Evolutionary conservation across 2,113 vertebrate genomes (phyloP).

Genomic region (Takifugu flavidus): DNA sequence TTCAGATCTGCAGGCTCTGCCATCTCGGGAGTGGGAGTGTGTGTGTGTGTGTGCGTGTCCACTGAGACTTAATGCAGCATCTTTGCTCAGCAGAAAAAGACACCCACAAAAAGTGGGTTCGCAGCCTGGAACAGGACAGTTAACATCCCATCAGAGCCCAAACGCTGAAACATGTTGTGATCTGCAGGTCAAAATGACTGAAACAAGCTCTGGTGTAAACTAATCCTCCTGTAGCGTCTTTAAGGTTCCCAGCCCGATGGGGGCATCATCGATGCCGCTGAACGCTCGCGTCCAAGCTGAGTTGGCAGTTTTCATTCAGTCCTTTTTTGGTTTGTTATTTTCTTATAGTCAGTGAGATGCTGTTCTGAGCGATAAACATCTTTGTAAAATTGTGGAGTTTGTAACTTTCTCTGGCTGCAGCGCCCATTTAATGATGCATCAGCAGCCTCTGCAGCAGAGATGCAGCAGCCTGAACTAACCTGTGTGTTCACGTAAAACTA

Average conservation of each 20-base stretch:
- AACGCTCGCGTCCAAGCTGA: no score
- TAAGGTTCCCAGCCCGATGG: no score
- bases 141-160: background rate
- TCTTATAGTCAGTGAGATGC: no score
- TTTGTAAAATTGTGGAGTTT: no score
- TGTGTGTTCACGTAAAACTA: background rate
- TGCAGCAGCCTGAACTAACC: conserved; percentile 14
- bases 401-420: background rate
- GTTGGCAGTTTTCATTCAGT: no score
- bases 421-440: background rate
- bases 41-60: background rate
- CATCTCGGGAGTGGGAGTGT: conserved; percentile 21
- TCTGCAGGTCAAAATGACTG: background rate
- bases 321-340: no score
- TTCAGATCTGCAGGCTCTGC: conserved; percentile 45
- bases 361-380: no score
- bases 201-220: no score
- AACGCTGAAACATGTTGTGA: background rate
- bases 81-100: conserved; percentile 65
- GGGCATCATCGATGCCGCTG: no score
- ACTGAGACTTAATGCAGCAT: conserved; percentile 58
- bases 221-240: no score
- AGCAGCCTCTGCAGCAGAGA: conserved; percentile 11
- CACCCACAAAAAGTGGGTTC: conserved; percentile 41
- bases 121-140: conserved; percentile 28